Evolutionary conservation across 2,113 vertebrate genomes (phyloP), one percentile per base, ranked within the genome.

Genomic region (Myrmecobius fasciatus): DNA sequence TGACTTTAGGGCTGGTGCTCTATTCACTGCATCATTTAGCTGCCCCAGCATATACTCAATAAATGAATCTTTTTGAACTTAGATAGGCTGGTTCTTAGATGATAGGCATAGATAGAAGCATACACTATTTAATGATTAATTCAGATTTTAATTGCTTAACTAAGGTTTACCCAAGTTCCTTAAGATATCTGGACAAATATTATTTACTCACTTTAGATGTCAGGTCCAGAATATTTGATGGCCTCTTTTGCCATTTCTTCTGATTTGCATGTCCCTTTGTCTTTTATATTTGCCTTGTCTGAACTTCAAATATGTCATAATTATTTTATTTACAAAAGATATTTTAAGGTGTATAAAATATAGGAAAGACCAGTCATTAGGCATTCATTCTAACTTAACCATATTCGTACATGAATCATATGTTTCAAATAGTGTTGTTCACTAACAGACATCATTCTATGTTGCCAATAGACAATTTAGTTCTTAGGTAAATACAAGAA

Each of bases 401-500:
- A 43, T 96, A 91, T 91, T 96, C n/a, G 3, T 83, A 60, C 22
- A 95, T 22, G 25, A 94, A 90, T 8, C 4, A 91, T 28, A 88
- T 92, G 0, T 89, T 54, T 91, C 25, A 94, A 89, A 0, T 24
- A 83, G n/a, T 83, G 24, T 43, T 83, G 36, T 43, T 83, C 47
- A 92, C n/a, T 89, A 92, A 93, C 0, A 88, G 89, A 91, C 3
- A 91, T 91, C 20, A 75, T 22, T 75, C 5, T 91, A 46, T 49
- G 7, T 47, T 89, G 14, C 92, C 93, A 91, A 12, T 43, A 83
- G n/a, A 95, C 28, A 93, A 43, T 51, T 94, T 93, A 56, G 90
- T 20, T 91, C 3, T 92, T 93, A 22, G 22, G 53, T 93, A 89
- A 25, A 5, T 89, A 83, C 43, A 95, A 89, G 12, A 93, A 54